Evolutionary conservation across 2,797 vertebrate species (phyloP).

Genomic region (Notolabrus celidotus): DNA sequence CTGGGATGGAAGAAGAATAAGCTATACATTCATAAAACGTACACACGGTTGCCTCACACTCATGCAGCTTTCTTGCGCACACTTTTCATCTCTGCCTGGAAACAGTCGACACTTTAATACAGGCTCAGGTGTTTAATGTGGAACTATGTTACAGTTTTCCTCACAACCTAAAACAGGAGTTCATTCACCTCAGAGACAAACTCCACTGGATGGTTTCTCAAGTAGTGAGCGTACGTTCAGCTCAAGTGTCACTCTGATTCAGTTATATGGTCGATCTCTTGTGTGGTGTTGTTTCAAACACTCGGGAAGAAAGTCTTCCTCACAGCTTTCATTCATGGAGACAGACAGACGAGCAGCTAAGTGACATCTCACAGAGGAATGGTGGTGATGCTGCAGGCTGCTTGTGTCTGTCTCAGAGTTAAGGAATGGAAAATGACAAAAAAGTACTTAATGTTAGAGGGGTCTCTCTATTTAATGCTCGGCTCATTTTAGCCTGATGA

Average conservation of each 20-base stretch:
- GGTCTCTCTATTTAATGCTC: slow-evolving; percentile 48
- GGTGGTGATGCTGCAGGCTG: slow-evolving; percentile 53
- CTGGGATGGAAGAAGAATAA: slow-evolving; percentile 59
- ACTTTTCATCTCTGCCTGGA: slow-evolving; percentile 44
- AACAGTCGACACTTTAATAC: no score
- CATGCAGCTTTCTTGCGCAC: slow-evolving; percentile 30
- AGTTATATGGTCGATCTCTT: slow-evolving; percentile 51
- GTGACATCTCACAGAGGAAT: slow-evolving; percentile 54
- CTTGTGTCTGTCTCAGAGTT: slow-evolving; percentile 65
- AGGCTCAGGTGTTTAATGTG: no score
- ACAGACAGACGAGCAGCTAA: slow-evolving; percentile 18
- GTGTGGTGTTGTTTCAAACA: slow-evolving; percentile 5
- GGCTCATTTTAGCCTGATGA: slow-evolving; percentile 70
- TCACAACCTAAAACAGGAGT: slow-evolving; percentile 18
- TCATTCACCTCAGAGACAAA: slow-evolving; percentile 4
- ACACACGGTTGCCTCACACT: slow-evolving; percentile 24
- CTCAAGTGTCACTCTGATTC: slow-evolving; percentile 29
- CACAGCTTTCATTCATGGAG: slow-evolving; percentile 20
- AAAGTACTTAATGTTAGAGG: slow-evolving; percentile 14
- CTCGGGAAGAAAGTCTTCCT: slow-evolving; percentile 6
- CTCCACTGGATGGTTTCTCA: slow-evolving; percentile 9
- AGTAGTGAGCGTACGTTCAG: no score
- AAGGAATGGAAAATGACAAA: slow-evolving; percentile 55
- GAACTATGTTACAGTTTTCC: no score
- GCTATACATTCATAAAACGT: slow-evolving; percentile 36